Percentiles rank a stretch among this genome's conserved stretches.
These are phyloP conservation scores for Ictalurus furcatus DNA, from an alignment of 2,113 vertebrate species.

Conservation along the genomic window DNA sequence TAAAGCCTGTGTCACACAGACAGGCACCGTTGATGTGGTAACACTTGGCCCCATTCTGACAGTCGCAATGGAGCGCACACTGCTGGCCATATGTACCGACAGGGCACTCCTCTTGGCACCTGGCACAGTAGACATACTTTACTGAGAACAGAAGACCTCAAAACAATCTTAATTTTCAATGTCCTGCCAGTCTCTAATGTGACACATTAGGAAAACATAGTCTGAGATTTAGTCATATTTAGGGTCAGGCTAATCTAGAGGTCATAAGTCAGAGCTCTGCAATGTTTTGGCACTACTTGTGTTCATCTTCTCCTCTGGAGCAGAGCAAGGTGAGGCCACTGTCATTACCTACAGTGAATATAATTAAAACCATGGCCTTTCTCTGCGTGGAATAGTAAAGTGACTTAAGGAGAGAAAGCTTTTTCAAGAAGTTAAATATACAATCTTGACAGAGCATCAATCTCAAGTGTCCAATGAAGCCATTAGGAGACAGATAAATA, in stretches of 20 bases:
- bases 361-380: conserved; percentile 51
- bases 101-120: conserved; percentile 97
- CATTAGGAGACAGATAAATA: conserved; percentile 88
- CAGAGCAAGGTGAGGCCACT: conserved; percentile 46
- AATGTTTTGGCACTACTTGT: conserved; percentile 12
- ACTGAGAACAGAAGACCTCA: not conserved
- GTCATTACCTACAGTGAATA: conserved; percentile 56
- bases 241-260: conserved; percentile 14
- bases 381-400: conserved; percentile 70
- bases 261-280: conserved; percentile 34
- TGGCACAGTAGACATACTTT: conserved; percentile 55
- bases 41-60: conserved; percentile 91
- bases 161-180: not conserved
- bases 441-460: conserved; percentile 78
- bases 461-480: conserved; percentile 82
- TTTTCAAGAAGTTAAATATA: conserved; percentile 79
- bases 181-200: not conserved
- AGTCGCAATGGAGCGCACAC: conserved; percentile 89
- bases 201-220: conserved; percentile 5
- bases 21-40: conserved; percentile 90
- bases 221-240: conserved; percentile 16
- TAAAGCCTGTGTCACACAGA: conserved; percentile 90
- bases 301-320: conserved; percentile 19
- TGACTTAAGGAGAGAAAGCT: conserved; percentile 79
- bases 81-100: conserved; percentile 88